Conservation (phyloP, 2,888 invertebrate species). For the Pediacus dermestoides region DNA sequence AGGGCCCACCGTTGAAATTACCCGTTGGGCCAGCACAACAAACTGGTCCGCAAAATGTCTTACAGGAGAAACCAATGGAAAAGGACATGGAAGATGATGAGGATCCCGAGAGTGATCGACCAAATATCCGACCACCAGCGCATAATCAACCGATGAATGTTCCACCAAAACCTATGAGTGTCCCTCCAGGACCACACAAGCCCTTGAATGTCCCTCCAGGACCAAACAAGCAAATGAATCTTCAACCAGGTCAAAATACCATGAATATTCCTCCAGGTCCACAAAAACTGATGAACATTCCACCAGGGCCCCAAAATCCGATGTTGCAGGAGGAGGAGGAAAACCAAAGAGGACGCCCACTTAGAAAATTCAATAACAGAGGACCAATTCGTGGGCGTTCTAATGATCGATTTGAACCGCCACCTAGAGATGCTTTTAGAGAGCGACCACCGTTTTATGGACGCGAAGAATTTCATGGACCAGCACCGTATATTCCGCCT, state of each 20-base stretch:
- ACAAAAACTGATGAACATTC: no score
- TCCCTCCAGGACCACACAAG: no score
- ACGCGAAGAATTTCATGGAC: conserved; percentile 18
- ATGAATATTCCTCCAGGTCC: no score
- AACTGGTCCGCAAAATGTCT: not conserved
- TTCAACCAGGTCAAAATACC: no score
- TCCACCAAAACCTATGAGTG: no score
- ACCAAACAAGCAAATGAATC: no score
- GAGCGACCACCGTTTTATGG: conserved; percentile 21
- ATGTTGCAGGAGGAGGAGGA: conserved; percentile 14
- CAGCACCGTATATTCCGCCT: conserved; percentile 33
- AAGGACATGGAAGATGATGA: conserved; percentile 17
- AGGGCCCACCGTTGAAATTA: conserved; percentile 4
- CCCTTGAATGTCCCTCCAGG: no score
- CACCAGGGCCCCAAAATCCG: no score
- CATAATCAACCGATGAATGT: no score
- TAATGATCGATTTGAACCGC: conserved; percentile 27
- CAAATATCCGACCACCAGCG: conserved; percentile 30
- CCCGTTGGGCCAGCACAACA: conserved; percentile 8
- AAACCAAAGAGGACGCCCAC: conserved; percentile 15
- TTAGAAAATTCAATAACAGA: conserved; percentile 21
- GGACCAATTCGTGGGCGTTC: conserved; percentile 20
- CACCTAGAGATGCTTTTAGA: conserved; percentile 7
- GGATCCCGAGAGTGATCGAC: conserved; percentile 23
- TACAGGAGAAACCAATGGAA: conserved; percentile 8